These are phyloP conservation scores for Heloderma charlesbogerti DNA, from an alignment of 2,113 vertebrate genomes.

Conservation along the genomic window DNA sequence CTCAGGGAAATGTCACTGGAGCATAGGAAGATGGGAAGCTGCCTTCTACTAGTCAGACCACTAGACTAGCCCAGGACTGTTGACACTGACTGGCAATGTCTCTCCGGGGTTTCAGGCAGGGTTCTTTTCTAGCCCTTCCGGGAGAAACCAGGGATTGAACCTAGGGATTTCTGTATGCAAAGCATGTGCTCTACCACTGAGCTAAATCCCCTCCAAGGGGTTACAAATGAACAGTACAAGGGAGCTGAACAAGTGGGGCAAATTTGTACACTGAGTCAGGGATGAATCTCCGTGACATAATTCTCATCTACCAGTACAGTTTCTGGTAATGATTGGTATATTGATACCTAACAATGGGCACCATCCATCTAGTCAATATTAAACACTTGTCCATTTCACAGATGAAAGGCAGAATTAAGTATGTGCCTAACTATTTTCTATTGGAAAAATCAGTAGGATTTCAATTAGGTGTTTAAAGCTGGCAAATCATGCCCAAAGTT, in stretches of 20 bases:
- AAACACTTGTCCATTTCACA: neutral
- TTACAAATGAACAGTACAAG: neutral
- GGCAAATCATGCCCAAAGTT: neutral
- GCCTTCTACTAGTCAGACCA: too few species aligned
- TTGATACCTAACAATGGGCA: neutral
- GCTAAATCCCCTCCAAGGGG: too few species aligned
- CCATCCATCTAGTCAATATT: neutral
- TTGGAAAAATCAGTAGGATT: neutral
- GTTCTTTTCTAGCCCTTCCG: too few species aligned
- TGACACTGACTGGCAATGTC: too few species aligned
- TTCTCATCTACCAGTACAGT: neutral
- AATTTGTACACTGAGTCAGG: neutral
- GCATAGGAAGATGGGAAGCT: neutral
- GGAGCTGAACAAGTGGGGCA: neutral
- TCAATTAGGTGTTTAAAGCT: neutral
- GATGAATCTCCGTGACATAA: neutral
- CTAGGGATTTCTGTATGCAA: too few species aligned
- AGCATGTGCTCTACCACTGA: too few species aligned
- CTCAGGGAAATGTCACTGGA: neutral
- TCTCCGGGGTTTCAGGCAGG: too few species aligned
- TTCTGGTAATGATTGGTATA: neutral
- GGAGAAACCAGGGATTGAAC: too few species aligned
- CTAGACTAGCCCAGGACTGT: too few species aligned
- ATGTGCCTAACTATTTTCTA: neutral
- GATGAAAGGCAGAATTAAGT: neutral